Conservation (phyloP, 1,140 invertebrate genomes). For the Drosophila sucinea region DNA sequence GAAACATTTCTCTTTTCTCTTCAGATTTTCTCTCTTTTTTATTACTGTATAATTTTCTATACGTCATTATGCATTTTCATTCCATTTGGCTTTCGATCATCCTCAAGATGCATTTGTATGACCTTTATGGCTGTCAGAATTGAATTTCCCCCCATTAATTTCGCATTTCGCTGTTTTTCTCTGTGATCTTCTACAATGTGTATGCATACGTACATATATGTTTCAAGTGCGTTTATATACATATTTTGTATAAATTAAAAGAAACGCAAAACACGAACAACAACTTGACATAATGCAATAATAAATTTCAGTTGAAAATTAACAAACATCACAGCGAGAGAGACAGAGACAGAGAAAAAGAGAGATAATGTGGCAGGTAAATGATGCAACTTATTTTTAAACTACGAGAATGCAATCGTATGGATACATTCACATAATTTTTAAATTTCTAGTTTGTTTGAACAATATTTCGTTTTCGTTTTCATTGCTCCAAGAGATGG, state of each 20-base stretch:
- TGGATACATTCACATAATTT: slow-evolving; percentile 15
- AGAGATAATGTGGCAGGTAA: slow-evolving; percentile 47
- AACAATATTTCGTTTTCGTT: slow-evolving; percentile 69
- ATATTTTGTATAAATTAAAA: neutral
- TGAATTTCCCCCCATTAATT: slow-evolving; percentile 57
- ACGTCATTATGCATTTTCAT: neutral
- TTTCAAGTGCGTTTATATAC: slow-evolving; percentile 12
- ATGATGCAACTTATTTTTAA: slow-evolving; percentile 70
- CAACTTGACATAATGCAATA: slow-evolving; percentile 71
- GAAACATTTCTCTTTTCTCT: neutral
- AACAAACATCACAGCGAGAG: slow-evolving; percentile 22
- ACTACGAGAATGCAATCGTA: slow-evolving; percentile 23
- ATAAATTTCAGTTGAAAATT: slow-evolving; percentile 53
- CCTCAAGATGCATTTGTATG: slow-evolving; percentile 20
- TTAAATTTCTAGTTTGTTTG: neutral
- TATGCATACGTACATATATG: slow-evolving; percentile 25
- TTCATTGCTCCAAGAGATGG: slow-evolving; percentile 63
- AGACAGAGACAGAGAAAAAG: neutral
- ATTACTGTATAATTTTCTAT: neutral
- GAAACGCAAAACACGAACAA: slow-evolving; percentile 41
- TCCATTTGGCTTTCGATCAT: slow-evolving; percentile 3
- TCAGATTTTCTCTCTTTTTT: neutral
- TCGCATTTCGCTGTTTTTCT: slow-evolving; percentile 32
- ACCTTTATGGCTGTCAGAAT: slow-evolving; percentile 46
- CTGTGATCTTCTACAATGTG: slow-evolving; percentile 51